Percentiles rank a stretch among this genome's conserved stretches.
These are phyloP conservation scores for Astyanax mexicanus DNA, from an alignment of 2,797 vertebrate species.

Conservation along the genomic window DNA sequence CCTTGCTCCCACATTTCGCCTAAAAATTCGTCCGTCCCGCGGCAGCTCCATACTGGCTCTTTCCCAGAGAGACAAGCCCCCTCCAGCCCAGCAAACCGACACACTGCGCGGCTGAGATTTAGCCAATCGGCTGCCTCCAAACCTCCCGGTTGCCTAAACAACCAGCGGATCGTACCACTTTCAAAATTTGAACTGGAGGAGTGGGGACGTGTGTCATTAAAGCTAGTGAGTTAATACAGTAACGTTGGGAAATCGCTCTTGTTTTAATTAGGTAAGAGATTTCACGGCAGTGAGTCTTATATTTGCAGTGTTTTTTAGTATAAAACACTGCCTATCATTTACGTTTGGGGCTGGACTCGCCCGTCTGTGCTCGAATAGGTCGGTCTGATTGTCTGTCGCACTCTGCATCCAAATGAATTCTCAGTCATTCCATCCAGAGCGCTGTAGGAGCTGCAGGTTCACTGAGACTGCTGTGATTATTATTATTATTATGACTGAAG, in stretches of 20 bases:
- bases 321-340: neutral
- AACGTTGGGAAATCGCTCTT: accelerated
- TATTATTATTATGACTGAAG: neutral
- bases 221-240: neutral
- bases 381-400: slow-evolving; percentile 44
- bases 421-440: slow-evolving; percentile 29
- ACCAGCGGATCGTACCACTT: slow-evolving; percentile 61
- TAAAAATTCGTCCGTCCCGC: slow-evolving; percentile 81
- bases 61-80: slow-evolving; percentile 29
- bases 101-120: neutral
- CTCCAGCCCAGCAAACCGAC: slow-evolving; percentile 30
- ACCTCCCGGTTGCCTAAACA: slow-evolving; percentile 32
- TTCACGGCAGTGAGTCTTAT: too few relatives aligned
- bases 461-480: neutral
- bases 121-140: slow-evolving; percentile 40
- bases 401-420: slow-evolving; percentile 56
- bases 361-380: slow-evolving; percentile 49
- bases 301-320: neutral
- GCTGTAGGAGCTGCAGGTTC: slow-evolving; percentile 10
- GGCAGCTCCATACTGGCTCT: slow-evolving; percentile 67
- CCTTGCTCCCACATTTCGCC: slow-evolving; percentile 57
- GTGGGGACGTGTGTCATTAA: neutral
- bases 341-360: neutral
- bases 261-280: accelerated
- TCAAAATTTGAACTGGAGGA: slow-evolving; percentile 60